Conservation (phyloP, 2,113 vertebrate species). For the Mobula hypostoma region DNA sequence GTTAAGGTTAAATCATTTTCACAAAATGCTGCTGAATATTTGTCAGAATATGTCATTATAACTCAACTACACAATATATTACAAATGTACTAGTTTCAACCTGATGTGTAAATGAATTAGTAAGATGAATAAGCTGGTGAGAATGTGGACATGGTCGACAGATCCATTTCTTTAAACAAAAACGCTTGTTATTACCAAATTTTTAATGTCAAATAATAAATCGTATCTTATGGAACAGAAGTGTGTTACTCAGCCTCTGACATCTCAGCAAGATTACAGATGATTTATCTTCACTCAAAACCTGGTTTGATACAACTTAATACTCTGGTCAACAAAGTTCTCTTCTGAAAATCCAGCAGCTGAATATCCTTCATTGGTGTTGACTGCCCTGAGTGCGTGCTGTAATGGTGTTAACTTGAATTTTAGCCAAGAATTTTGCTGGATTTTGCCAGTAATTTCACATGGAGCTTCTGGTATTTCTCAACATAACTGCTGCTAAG, state of each 20-base stretch:
- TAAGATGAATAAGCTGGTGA: not conserved
- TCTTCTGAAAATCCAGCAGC: not conserved
- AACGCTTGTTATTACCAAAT: not conserved
- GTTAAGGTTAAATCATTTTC: not conserved
- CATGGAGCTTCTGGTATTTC: no score
- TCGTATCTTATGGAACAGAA: not conserved
- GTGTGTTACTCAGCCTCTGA: no score
- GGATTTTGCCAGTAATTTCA: not conserved
- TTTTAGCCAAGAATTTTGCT: not conserved
- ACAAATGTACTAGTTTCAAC: not conserved
- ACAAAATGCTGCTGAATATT: not conserved
- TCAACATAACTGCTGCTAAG: no score
- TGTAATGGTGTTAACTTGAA: not conserved
- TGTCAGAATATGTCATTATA: not conserved
- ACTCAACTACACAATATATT: not conserved
- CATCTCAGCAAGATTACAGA: no score
- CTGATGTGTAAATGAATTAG: not conserved
- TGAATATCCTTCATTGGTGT: not conserved
- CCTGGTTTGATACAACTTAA: no score
- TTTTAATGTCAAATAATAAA: not conserved
- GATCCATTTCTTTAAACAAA: not conserved
- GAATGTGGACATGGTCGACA: not conserved
- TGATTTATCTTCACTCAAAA: no score
- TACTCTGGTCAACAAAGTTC: no score
- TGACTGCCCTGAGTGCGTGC: not conserved